Conservation (phyloP, 30 jellyfish, hydroid and myxozoan genomes). For the Aurelia sp. region DNA sequence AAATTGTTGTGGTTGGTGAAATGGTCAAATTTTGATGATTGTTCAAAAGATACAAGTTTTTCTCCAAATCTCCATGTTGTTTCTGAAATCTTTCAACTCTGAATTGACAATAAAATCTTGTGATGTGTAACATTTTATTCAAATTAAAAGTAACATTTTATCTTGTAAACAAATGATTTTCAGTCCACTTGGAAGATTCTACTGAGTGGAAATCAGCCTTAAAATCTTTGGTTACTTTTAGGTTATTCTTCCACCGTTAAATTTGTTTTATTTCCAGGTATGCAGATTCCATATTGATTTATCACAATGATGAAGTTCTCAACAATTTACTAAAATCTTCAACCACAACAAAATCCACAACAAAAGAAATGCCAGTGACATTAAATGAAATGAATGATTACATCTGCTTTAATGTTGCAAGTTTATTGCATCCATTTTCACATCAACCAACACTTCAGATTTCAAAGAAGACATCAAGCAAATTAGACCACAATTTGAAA, state of each 20-base stretch:
- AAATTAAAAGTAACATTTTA: too few species aligned
- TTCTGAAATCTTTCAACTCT: too few species aligned
- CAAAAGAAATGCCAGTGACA: background rate
- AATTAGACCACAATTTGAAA: background rate
- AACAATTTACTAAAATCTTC: background rate
- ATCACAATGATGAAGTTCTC: conserved; percentile 69
- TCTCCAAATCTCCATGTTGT: too few species aligned
- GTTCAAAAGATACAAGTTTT: too few species aligned
- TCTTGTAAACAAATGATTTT: too few species aligned
- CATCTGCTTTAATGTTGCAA: conserved; percentile 21
- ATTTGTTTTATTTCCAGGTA: conserved; percentile 3
- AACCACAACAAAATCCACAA: background rate
- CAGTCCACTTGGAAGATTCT: too few species aligned
- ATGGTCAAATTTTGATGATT: too few species aligned
- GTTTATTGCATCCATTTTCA: conserved; percentile 32
- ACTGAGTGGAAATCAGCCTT: too few species aligned
- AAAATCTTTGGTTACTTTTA: too few species aligned
- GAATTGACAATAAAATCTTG: too few species aligned
- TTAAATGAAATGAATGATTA: conserved; percentile 49
- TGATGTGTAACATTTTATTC: too few species aligned
- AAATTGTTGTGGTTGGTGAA: too few species aligned
- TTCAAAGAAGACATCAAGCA: background rate
- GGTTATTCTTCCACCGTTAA: background rate
- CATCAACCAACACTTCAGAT: background rate
- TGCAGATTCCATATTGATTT: conserved; percentile 54